Evolutionary conservation across 2,113 vertebrate species (phyloP), one percentile per base, ranked within the genome.

Genomic region (Delphinus delphis): DNA sequence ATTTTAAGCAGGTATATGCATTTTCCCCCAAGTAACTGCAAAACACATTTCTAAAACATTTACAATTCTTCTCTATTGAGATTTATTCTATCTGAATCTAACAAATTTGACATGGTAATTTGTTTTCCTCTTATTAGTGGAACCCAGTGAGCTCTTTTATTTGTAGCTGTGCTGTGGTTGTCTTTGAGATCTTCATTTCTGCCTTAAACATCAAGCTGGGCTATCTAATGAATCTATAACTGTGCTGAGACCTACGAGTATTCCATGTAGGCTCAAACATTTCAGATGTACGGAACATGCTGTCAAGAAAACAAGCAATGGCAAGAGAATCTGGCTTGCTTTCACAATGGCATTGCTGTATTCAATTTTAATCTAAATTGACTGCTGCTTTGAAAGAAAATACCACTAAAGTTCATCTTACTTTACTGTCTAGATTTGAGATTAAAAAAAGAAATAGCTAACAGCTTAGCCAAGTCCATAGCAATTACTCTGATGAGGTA

Each of bases 201-300:
- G 88, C 94, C 97, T 97, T 98, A 98, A 98, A 90, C 97, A 97
- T 98, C 98, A 99, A 98, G 98, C 99, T 99, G 99, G 96, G 99
- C 96, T 98, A 96, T 97, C 98, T 99, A 98, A 99, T 98, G 98
- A 98, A 98, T 97, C 97, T 98, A 5, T 98, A 98, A 97, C 98
- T 97, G 88, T 98, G 97, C 97, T 97, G 58, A 94, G 97, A 97
- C 98, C 98, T 98, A 81, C 41, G 97, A 47, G 2, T 98, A 96
- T 98, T 98, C 97, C 92, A 31, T n/a, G 74, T 98, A 58, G 25
- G n/a, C 90, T 95, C 38, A 76, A 97, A 96, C 96, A 97, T 98
- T 98, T 98, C 96, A 97, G 88, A 98, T 97, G 86, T 96, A 97
- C 20, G 91, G 96, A 99, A 98, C 98, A 98, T 97, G 98, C 98